A percentile compares a stretch with the other conserved stretches of the same genome.
Conservation (phyloP, 2,797 vertebrate species). For the Acrossocheilus fasciatus region DNA sequence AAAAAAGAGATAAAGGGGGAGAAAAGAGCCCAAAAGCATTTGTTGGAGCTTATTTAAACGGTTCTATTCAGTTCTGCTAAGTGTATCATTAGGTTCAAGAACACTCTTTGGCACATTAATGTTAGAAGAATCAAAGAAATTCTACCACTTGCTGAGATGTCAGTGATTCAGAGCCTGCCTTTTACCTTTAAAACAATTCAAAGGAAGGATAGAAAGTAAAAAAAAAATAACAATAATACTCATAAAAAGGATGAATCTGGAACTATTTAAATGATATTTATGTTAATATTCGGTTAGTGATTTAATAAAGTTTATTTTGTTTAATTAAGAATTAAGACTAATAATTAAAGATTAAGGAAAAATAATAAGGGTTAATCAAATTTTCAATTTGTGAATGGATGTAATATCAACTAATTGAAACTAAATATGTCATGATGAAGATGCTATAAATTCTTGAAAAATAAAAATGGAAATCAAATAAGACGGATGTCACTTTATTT, state of each 20-base stretch:
- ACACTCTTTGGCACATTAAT: conserved; percentile 15
- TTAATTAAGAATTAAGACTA: not conserved
- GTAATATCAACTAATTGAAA: not conserved
- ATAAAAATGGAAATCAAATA: not conserved
- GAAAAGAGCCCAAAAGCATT: conserved; percentile 19
- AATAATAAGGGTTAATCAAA: not conserved
- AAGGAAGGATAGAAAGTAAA: not conserved
- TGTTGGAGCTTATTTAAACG: conserved; percentile 20
- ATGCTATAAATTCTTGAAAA: not conserved
- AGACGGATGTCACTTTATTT: not conserved
- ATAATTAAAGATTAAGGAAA: not conserved
- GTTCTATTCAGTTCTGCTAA: conserved; percentile 16
- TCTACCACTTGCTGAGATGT: not conserved
- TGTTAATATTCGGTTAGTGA: not conserved
- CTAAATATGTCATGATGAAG: not conserved
- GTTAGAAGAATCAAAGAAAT: conserved; percentile 1
- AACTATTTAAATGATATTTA: not conserved
- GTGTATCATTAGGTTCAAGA: conserved; percentile 20
- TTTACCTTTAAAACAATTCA: not conserved
- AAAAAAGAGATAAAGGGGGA: conserved; percentile 79
- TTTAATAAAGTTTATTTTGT: not conserved
- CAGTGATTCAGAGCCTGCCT: not conserved
- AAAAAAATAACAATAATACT: not conserved
- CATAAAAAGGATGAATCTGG: not conserved
- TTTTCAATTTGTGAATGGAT: not conserved